These are phyloP conservation scores for Micropoecilia bifurca DNA, from an alignment of 2,797 vertebrate species.

Conservation along the genomic window DNA sequence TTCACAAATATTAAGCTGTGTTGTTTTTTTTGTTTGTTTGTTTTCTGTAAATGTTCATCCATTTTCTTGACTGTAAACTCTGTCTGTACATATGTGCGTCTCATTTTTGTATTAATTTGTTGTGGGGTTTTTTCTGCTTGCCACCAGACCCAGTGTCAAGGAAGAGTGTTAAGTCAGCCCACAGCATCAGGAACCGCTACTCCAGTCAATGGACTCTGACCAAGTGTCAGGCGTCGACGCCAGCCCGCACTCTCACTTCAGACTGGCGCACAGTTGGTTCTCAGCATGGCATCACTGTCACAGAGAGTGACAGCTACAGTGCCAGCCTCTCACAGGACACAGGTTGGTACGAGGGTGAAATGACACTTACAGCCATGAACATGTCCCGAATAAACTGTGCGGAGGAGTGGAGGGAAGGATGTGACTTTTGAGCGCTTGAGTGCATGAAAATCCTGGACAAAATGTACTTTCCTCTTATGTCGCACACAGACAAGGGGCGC, in stretches of 20 bases:
- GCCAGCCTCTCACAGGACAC: constrained; percentile 99
- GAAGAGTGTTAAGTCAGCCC: constrained; percentile 95
- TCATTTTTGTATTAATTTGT: background rate
- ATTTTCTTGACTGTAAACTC: constrained; percentile 11
- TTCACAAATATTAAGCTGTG: background rate
- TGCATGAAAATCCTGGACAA: background rate
- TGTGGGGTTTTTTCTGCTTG: background rate
- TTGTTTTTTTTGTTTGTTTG: no score
- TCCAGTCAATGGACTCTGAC: constrained; percentile 99
- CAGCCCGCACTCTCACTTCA: constrained; percentile 93
- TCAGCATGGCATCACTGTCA: constrained; percentile 97
- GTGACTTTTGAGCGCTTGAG: constrained; percentile 8
- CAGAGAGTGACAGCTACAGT: constrained; percentile 98
- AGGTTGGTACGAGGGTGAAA: constrained; percentile 77
- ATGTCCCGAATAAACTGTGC: constrained; percentile 16
- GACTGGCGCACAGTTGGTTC: constrained; percentile 98
- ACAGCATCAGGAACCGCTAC: constrained; percentile 96
- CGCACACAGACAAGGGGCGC: constrained; percentile 92
- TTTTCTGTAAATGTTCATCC: constrained; percentile 11
- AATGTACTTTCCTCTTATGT: background rate
- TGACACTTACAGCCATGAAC: constrained; percentile 41
- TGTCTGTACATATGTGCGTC: background rate
- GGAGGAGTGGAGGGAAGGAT: constrained; percentile 3
- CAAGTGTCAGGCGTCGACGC: constrained; percentile 97
- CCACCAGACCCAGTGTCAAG: constrained; percentile 92